phyloP scores from a whole-genome alignment of 2,797 vertebrate species.

The Champsocephalus gunnari region DNA sequence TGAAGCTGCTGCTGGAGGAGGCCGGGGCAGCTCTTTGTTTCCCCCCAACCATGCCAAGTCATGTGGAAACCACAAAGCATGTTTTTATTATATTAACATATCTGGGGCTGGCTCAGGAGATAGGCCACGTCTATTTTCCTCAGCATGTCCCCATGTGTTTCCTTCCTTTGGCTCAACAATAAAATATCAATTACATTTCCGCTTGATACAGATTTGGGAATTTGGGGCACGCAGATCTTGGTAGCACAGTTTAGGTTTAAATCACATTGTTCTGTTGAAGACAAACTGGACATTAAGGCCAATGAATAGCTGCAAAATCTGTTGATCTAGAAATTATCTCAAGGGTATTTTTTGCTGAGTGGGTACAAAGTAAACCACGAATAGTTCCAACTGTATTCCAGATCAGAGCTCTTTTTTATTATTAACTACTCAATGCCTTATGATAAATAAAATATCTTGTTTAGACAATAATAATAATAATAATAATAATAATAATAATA shows the following conservation, averaged over 20 bases:
- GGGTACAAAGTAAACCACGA: neutral
- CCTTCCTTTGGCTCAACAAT: slow-evolving; percentile 80
- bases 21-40: slow-evolving; percentile 72
- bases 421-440: neutral
- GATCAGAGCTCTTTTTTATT: neutral
- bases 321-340: neutral
- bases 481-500: too few species aligned
- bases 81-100: slow-evolving; percentile 71
- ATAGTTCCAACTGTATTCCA: neutral
- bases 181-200: slow-evolving; percentile 77
- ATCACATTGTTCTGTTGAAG: slow-evolving; percentile 8
- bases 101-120: slow-evolving; percentile 60
- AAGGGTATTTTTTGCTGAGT: neutral
- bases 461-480: too few species aligned
- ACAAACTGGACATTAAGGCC: neutral
- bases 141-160: slow-evolving; percentile 71
- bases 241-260: slow-evolving; percentile 21
- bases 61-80: slow-evolving; percentile 78
- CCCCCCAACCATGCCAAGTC: slow-evolving; percentile 70
- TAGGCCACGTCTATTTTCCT: slow-evolving; percentile 69
- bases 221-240: slow-evolving; percentile 40
- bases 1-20: slow-evolving; percentile 48
- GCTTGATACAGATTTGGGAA: slow-evolving; percentile 55
- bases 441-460: neutral
- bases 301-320: neutral